phyloP scores from a whole-genome alignment of 2,113 vertebrate species.

The Ammodytes dubius region DNA sequence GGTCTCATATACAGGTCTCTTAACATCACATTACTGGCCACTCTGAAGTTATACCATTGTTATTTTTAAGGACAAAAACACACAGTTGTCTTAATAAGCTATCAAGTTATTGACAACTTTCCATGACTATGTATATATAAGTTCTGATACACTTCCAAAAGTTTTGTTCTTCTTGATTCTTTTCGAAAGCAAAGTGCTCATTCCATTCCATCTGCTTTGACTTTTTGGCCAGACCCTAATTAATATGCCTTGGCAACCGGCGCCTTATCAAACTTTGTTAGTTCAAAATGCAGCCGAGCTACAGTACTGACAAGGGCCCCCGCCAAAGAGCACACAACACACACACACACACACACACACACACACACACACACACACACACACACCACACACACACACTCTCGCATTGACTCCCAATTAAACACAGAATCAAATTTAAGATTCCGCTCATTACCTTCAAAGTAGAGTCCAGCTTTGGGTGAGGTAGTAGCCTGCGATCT shows the following conservation, averaged over 20 bases:
- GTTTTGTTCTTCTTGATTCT: slow-evolving; percentile 4
- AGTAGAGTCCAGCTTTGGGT: slow-evolving; percentile 21
- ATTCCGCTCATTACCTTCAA: slow-evolving; percentile 48
- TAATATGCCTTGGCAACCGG: neutral
- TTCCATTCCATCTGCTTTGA: neutral
- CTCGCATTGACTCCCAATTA: slow-evolving; percentile 29
- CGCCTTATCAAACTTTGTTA: neutral
- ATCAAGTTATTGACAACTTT: neutral
- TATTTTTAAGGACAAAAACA: neutral
- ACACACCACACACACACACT: neutral
- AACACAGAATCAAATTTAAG: slow-evolving; percentile 23
- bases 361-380: neutral
- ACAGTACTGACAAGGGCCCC: neutral
- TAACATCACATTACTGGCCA: too few relatives aligned
- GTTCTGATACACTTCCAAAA: neutral
- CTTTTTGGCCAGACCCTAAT: neutral
- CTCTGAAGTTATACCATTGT: neutral
- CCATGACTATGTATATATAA: neutral
- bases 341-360: too few relatives aligned
- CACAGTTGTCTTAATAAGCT: neutral
- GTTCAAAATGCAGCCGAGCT: neutral
- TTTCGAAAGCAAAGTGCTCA: neutral
- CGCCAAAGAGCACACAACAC: neutral
- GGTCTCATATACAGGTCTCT: too few relatives aligned
- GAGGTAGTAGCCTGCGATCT: slow-evolving; percentile 1